These are phyloP conservation scores for Hylaeus volcanicus DNA, from an alignment of 1,140 invertebrate genomes.

Conservation along the genomic window DNA sequence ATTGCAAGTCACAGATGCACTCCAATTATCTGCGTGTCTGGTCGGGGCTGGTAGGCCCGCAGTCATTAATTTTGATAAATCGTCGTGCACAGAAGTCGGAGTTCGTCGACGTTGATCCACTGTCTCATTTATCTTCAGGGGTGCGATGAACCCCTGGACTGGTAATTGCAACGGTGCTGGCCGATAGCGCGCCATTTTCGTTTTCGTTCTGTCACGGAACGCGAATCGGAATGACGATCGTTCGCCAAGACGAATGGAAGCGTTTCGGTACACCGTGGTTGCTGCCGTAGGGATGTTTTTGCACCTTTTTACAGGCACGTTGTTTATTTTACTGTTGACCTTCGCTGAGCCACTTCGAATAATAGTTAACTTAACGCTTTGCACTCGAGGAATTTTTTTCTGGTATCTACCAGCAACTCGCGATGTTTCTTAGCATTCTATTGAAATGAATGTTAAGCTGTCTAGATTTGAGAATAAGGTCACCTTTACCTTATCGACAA, in stretches of 20 bases:
- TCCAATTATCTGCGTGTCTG: conserved; percentile 29
- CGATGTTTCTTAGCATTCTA: too few species aligned
- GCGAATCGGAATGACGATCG: not conserved
- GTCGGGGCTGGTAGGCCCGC: conserved; percentile 13
- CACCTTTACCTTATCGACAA: too few species aligned
- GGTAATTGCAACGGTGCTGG: conserved; percentile 39
- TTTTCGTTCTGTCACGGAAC: conserved; percentile 26
- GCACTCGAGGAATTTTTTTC: too few species aligned
- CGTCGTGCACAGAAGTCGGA: conserved; percentile 41
- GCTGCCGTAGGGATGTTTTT: too few species aligned
- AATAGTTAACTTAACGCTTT: too few species aligned
- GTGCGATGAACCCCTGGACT: conserved; percentile 38
- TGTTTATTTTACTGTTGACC: too few species aligned
- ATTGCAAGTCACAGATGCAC: conserved; percentile 33
- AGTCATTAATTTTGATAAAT: conserved; percentile 50
- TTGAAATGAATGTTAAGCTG: too few species aligned
- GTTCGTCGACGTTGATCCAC: conserved; percentile 50
- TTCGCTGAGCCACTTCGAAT: too few species aligned
- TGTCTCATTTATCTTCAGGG: conserved; percentile 50
- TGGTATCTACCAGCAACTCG: too few species aligned
- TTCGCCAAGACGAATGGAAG: not conserved
- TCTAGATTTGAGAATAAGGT: too few species aligned
- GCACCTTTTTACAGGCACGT: too few species aligned
- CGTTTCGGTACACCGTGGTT: not conserved
- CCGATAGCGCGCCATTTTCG: conserved; percentile 43